phyloP scores from a whole-genome alignment of 2,888 invertebrate species.

The Pteria penguin region DNA sequence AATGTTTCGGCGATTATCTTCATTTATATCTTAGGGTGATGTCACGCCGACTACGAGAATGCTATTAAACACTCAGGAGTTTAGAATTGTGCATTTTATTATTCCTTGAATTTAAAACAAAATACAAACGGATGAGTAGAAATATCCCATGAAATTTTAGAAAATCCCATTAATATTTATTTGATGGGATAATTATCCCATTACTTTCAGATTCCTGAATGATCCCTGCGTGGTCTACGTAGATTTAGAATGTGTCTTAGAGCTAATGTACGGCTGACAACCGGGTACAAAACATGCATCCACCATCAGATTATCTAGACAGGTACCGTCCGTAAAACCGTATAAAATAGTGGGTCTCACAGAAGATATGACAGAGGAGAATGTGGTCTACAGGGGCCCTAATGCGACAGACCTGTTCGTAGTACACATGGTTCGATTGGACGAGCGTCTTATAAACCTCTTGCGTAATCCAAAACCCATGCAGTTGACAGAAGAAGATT shows the following conservation, averaged over 20 bases:
- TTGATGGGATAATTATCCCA: constrained; percentile 53
- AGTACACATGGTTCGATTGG: constrained; percentile 11
- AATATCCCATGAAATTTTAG: too few species aligned
- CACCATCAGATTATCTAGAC: constrained; percentile 6
- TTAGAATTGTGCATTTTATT: too few species aligned
- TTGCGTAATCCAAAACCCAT: constrained; percentile 9
- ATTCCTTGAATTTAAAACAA: too few species aligned
- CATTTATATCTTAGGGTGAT: too few species aligned
- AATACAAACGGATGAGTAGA: too few species aligned
- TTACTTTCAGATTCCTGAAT: background rate
- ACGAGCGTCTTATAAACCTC: background rate
- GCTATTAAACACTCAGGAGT: too few species aligned
- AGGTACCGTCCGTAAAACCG: constrained; percentile 3
- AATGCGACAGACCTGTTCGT: constrained; percentile 20
- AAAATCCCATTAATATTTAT: constrained; percentile 64
- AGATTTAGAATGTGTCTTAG: constrained; percentile 19
- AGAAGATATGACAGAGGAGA: background rate
- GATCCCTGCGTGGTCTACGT: background rate
- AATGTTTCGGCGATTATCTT: too few species aligned
- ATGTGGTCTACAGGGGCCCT: constrained; percentile 41
- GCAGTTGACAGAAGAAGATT: constrained; percentile 12
- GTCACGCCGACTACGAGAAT: too few species aligned
- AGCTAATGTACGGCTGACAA: constrained; percentile 12
- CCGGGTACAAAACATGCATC: background rate
- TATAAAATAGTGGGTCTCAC: constrained; percentile 11